These are phyloP conservation scores for Microhierax caerulescens DNA, from an alignment of 2,797 vertebrate genomes.

Conservation along the genomic window DNA sequence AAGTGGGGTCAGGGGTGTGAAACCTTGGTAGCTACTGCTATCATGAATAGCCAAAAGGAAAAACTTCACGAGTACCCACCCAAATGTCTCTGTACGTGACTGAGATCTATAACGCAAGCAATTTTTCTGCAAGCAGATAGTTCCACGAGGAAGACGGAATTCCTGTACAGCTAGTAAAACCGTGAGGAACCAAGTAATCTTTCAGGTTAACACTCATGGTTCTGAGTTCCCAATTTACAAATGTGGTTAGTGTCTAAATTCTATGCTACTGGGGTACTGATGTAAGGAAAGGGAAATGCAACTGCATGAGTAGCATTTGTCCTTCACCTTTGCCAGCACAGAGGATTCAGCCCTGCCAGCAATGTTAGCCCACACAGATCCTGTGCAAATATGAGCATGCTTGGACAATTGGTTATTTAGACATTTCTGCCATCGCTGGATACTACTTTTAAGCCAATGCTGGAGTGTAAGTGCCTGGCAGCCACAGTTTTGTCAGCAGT, in stretches of 20 bases:
- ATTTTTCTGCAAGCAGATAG: neutral
- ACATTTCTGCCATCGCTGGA: neutral
- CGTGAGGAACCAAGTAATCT: neutral
- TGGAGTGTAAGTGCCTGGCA: neutral
- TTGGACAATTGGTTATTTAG: neutral
- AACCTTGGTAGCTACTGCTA: neutral
- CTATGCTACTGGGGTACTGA: neutral
- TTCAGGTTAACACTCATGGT: neutral
- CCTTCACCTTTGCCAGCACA: neutral
- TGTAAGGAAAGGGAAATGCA: neutral
- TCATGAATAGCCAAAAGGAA: neutral
- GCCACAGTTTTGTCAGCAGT: neutral
- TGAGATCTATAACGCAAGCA: neutral
- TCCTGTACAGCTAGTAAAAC: neutral
- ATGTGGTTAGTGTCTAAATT: neutral
- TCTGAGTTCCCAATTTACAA: neutral
- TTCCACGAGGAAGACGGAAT: neutral
- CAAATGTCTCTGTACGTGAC: neutral
- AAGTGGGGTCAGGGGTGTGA: neutral
- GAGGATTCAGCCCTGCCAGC: neutral
- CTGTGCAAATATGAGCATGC: neutral
- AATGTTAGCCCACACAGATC: neutral
- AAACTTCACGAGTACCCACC: neutral
- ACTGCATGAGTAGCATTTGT: neutral
- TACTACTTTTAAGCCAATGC: neutral